A percentile compares a stretch with the other conserved stretches of the same genome.
These are phyloP conservation scores for Brachymystax lenok DNA, from an alignment of 2,797 vertebrate genomes.

Conservation along the genomic window DNA sequence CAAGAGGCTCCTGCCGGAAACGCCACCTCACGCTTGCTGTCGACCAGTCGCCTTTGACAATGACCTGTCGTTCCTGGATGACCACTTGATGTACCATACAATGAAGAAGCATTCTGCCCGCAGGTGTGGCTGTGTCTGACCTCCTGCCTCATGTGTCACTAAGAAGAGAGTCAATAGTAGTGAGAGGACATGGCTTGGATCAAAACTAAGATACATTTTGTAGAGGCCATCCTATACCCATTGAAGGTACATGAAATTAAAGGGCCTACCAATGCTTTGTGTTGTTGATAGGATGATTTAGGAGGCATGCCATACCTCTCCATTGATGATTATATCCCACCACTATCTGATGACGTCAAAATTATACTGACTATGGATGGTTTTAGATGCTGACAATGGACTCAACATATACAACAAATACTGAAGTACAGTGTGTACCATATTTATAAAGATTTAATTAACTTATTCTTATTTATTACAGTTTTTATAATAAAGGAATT, in stretches of 20 bases:
- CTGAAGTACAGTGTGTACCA: slow-evolving; percentile 22
- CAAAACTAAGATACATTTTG: not conserved
- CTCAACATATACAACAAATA: not conserved
- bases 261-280: not conserved
- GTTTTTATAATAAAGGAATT: slow-evolving; percentile 67
- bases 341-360: not conserved
- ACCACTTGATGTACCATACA: slow-evolving; percentile 90
- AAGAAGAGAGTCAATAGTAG: slow-evolving; percentile 8
- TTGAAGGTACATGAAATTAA: not conserved
- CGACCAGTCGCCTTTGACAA: slow-evolving; percentile 91
- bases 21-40: slow-evolving; percentile 78
- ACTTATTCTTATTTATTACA: slow-evolving; percentile 94
- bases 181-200: not conserved
- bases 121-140: slow-evolving; percentile 85
- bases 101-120: slow-evolving; percentile 93
- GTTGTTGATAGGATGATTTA: not conserved
- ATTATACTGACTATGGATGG: not conserved
- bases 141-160: slow-evolving; percentile 18
- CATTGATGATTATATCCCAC: not conserved
- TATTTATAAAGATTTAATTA: slow-evolving; percentile 91
- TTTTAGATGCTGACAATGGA: not conserved
- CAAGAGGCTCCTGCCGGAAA: slow-evolving; percentile 82
- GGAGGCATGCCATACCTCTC: too few relatives aligned
- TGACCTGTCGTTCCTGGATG: slow-evolving; percentile 91
- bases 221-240: not conserved